Percentiles rank a stretch among this genome's conserved stretches.
Evolutionary conservation across 2,888 invertebrate genomes (phyloP).

Genomic region (Sinodicranocentrus sp.): DNA sequence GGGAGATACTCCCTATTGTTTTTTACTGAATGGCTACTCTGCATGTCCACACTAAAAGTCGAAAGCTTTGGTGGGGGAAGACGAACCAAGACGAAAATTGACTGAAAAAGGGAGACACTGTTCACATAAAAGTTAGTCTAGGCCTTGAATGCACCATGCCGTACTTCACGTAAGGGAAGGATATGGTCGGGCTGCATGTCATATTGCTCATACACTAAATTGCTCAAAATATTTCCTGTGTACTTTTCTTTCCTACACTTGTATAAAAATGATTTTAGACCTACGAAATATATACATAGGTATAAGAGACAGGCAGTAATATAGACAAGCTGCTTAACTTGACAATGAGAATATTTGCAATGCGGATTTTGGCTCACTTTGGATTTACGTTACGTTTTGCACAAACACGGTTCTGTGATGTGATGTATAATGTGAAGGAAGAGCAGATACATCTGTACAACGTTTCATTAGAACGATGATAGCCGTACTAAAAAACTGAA

Average conservation of each 20-base stretch:
- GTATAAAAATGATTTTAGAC: background rate
- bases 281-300: background rate
- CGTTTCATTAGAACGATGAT: background rate
- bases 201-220: background rate
- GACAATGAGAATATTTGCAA: background rate
- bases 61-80: too few relatives aligned
- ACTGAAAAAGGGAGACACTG: slow-evolving; percentile 14
- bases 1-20: too few relatives aligned
- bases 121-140: background rate
- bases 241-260: background rate
- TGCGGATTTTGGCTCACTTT: background rate
- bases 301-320: background rate
- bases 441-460: background rate
- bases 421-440: background rate
- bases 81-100: background rate
- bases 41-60: too few relatives aligned
- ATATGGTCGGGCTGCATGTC: background rate
- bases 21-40: too few relatives aligned
- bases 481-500: background rate
- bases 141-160: background rate
- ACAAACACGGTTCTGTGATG: background rate
- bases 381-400: background rate
- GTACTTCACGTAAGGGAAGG: background rate
- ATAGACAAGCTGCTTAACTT: background rate
- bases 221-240: slow-evolving; percentile 1